A percentile compares a stretch with the other conserved stretches of the same genome.
phyloP scores from a whole-genome alignment of 2,888 invertebrate species.

The Mesorhabditis spiculigera region DNA sequence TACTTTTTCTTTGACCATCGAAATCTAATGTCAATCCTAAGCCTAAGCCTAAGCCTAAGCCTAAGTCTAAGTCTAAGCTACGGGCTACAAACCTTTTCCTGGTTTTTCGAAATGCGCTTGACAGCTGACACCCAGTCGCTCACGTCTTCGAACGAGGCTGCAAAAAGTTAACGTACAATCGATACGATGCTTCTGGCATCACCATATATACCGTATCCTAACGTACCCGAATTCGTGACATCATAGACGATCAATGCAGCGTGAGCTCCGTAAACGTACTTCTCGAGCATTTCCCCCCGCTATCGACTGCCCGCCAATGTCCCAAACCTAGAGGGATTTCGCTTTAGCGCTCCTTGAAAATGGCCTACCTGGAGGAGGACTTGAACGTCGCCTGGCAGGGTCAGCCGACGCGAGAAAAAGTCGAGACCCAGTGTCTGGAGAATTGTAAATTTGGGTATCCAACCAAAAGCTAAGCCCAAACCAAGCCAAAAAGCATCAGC shows the following conservation, averaged over 20 bases:
- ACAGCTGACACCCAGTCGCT: slow-evolving; percentile 70
- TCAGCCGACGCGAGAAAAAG: slow-evolving; percentile 71
- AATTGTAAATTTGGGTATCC: neutral
- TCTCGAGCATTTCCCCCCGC: slow-evolving; percentile 74
- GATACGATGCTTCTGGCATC: neutral
- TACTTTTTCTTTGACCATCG: too few species aligned
- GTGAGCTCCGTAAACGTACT: slow-evolving; percentile 63
- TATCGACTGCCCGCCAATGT: slow-evolving; percentile 77
- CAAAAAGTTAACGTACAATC: slow-evolving; percentile 76
- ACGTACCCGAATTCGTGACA: slow-evolving; percentile 68
- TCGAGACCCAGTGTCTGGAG: slow-evolving; percentile 71
- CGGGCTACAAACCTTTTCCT: slow-evolving; percentile 50
- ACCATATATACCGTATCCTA: neutral
- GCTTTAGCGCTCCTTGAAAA: neutral
- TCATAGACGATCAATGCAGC: slow-evolving; percentile 78
- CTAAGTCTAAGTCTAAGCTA: too few species aligned
- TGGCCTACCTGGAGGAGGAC: slow-evolving; percentile 47
- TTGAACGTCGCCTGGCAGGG: slow-evolving; percentile 64
- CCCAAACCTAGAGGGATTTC: slow-evolving; percentile 69
- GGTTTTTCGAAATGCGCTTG: slow-evolving; percentile 57
- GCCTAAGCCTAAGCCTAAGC: too few species aligned
- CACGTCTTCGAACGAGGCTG: slow-evolving; percentile 75
- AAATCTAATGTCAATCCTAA: too few species aligned
- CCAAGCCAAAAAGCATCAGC: neutral
- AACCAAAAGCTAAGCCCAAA: neutral